A percentile compares a stretch with the other conserved stretches of the same genome.
phyloP scores from a whole-genome alignment of 2,888 invertebrate species.

The Entomobrya multifasciata region DNA sequence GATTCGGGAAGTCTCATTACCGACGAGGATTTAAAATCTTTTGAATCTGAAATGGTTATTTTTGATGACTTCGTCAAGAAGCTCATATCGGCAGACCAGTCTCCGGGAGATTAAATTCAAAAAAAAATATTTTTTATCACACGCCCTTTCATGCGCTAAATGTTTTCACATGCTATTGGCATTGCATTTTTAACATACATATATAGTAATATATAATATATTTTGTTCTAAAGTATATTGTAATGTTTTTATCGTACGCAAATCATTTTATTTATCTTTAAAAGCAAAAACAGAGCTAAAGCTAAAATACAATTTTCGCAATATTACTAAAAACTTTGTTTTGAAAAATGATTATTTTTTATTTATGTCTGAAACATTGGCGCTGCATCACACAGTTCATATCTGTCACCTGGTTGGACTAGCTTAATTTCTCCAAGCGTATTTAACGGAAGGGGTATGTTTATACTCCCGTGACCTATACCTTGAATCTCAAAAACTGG shows the following conservation, averaged over 20 bases:
- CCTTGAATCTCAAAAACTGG: conserved; percentile 69
- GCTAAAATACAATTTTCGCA: conserved; percentile 54
- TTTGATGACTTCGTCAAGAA: conserved; percentile 86
- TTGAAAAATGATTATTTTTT: too few species aligned
- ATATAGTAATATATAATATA: conserved; percentile 21
- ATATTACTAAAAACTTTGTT: conserved; percentile 14
- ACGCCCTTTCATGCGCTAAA: conserved; percentile 24
- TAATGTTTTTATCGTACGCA: conserved; percentile 46
- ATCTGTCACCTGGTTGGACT: background rate
- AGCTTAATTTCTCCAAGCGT: conserved; percentile 59
- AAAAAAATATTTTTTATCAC: conserved; percentile 19
- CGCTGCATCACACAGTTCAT: conserved; percentile 43
- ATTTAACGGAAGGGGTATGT: conserved; percentile 70
- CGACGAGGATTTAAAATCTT: conserved; percentile 86
- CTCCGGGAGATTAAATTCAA: conserved; percentile 52
- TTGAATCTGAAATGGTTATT: conserved; percentile 88
- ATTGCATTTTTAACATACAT: conserved; percentile 16
- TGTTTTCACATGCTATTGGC: conserved; percentile 54
- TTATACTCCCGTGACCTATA: conserved; percentile 69
- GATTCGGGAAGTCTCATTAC: conserved; percentile 57
- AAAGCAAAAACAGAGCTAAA: conserved; percentile 45
- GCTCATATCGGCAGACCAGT: conserved; percentile 72
- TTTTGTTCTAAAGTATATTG: background rate
- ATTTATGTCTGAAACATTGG: background rate
- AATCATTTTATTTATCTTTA: conserved; percentile 33